Percentiles rank a stretch among this genome's conserved stretches.
Evolutionary conservation across 1,140 invertebrate genomes (phyloP).

Genomic region (Tribolium madens): DNA sequence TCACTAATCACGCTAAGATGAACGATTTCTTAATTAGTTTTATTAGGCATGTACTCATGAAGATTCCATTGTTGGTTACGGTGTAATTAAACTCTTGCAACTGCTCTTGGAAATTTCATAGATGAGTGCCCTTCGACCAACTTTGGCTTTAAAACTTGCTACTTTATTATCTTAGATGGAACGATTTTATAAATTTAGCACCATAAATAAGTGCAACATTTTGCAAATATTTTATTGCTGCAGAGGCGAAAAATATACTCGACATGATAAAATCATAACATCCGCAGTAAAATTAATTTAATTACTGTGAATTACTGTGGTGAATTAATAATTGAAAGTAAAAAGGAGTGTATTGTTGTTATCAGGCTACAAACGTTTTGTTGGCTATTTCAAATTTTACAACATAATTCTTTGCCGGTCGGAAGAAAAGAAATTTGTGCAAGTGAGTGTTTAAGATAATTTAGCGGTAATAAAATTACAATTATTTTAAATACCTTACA

Average conservation of each 20-base stretch:
- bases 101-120: constrained; percentile 18
- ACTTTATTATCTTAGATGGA: neutral
- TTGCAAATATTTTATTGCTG: neutral
- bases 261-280: constrained; percentile 11
- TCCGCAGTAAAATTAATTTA: constrained; percentile 16
- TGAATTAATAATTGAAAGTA: constrained; percentile 17
- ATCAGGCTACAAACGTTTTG: neutral
- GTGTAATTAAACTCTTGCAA: constrained; percentile 14
- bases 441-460: too few species aligned
- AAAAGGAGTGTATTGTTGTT: neutral
- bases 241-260: neutral
- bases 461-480: too few species aligned
- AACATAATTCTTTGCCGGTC: neutral
- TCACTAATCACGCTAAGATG: neutral
- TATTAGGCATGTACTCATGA: constrained; percentile 24
- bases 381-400: neutral
- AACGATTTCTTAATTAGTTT: constrained; percentile 15
- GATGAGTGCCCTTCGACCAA: neutral
- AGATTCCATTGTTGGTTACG: constrained; percentile 20
- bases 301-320: constrained; percentile 8
- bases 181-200: neutral
- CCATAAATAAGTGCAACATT: neutral
- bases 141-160: constrained; percentile 4
- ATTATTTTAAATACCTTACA: too few species aligned
- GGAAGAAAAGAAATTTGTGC: neutral